A percentile compares a stretch with the other conserved stretches of the same genome.
These are phyloP conservation scores for Drosophila histrio DNA, from an alignment of 2,888 invertebrate species.

Conservation along the genomic window DNA sequence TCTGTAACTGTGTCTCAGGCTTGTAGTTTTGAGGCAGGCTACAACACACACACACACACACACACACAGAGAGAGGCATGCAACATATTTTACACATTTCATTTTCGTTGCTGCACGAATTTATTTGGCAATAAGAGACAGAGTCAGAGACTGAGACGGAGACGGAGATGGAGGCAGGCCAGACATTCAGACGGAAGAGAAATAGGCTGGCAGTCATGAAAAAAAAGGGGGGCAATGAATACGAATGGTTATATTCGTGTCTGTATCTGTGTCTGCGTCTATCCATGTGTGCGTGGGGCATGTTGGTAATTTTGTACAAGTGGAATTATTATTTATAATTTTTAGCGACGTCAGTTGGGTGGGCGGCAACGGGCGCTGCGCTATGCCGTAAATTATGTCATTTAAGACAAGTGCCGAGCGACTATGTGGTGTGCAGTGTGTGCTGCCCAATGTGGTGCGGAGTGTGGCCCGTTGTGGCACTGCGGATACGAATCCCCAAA, in stretches of 20 bases:
- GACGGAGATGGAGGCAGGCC: slow-evolving; percentile 2
- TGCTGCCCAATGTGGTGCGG: not conserved
- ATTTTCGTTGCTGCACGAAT: slow-evolving; percentile 79
- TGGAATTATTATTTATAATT: slow-evolving; percentile 79
- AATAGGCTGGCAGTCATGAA: slow-evolving; percentile 66
- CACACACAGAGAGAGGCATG: slow-evolving; percentile 20
- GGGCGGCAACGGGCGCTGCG: slow-evolving; percentile 76
- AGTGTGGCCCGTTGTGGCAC: slow-evolving; percentile 37
- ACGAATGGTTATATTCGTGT: slow-evolving; percentile 60
- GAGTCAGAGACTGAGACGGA: slow-evolving; percentile 9
- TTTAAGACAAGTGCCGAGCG: slow-evolving; percentile 71
- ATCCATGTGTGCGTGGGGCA: slow-evolving; percentile 50
- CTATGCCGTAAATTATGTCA: slow-evolving; percentile 78
- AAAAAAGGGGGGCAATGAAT: slow-evolving; percentile 67
- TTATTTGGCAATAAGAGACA: slow-evolving; percentile 79
- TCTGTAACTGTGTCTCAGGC: slow-evolving; percentile 2
- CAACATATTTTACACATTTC: slow-evolving; percentile 81
- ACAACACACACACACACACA: slow-evolving; percentile 1
- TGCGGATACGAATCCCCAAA: slow-evolving; percentile 57
- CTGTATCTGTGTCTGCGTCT: slow-evolving; percentile 23
- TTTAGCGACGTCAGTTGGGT: slow-evolving; percentile 77
- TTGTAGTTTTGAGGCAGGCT: slow-evolving; percentile 23
- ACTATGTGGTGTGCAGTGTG: not conserved
- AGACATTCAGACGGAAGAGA: slow-evolving; percentile 23
- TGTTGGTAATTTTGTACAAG: slow-evolving; percentile 78